phyloP scores from a whole-genome alignment of 2,797 vertebrate species.

The Hydrolagus colliei region DNA sequence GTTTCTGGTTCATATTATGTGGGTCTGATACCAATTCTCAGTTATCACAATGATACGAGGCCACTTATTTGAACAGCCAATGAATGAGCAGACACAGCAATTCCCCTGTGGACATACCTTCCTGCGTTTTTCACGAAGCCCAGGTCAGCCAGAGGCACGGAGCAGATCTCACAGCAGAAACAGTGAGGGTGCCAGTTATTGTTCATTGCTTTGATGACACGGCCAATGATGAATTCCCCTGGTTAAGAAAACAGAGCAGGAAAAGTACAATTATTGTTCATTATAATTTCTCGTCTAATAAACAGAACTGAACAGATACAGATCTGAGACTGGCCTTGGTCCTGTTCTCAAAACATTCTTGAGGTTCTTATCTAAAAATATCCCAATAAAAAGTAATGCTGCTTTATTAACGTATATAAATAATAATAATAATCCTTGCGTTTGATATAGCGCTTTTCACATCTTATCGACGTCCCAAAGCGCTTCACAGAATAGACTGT shows the following conservation, averaged over 20 bases:
- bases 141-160: constrained; percentile 56
- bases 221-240: constrained; percentile 64
- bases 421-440: too few relatives aligned
- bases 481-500: too few relatives aligned
- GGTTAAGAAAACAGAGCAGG: not conserved
- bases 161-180: constrained; percentile 62
- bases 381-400: too few relatives aligned
- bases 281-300: not conserved
- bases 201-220: constrained; percentile 68
- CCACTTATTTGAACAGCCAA: too few relatives aligned
- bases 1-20: not conserved
- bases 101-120: constrained; percentile 46
- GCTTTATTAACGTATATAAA: too few relatives aligned
- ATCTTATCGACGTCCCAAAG: too few relatives aligned
- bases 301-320: not conserved
- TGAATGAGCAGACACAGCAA: too few relatives aligned
- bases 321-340: not conserved
- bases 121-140: constrained; percentile 66
- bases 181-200: constrained; percentile 64
- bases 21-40: too few relatives aligned
- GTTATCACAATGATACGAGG: too few relatives aligned
- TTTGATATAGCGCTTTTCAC: too few relatives aligned
- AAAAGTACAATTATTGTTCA: not conserved
- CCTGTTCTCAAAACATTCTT: too few relatives aligned
- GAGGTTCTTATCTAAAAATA: too few relatives aligned